Conservation (phyloP, 2,113 vertebrate species). For the Lethenteron camtschaticum region DNA sequence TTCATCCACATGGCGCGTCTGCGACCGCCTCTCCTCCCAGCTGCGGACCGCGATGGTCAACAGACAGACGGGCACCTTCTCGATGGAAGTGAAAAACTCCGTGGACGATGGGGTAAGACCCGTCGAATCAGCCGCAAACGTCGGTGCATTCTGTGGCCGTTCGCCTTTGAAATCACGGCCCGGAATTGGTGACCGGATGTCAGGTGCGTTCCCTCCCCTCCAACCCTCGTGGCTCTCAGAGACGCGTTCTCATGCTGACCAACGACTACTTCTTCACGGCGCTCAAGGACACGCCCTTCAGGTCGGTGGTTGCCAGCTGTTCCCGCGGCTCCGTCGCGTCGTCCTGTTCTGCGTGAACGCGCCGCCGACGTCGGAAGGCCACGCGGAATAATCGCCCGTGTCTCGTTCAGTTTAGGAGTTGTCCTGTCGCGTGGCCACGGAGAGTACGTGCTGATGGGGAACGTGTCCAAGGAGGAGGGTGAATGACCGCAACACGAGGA, state of each 20-base stretch:
- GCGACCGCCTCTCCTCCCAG: constrained; percentile 17
- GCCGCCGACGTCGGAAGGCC: too few species aligned
- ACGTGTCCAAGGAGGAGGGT: constrained; percentile 81
- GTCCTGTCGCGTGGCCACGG: constrained; percentile 56
- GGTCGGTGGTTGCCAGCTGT: constrained; percentile 24
- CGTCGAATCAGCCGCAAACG: too few species aligned
- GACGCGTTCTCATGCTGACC: constrained; percentile 60
- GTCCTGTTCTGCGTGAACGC: neutral
- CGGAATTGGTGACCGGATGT: too few species aligned
- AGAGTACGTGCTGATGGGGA: constrained; percentile 54
- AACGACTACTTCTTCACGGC: constrained; percentile 79
- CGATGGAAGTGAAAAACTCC: constrained; percentile 54
- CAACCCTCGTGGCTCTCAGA: constrained; percentile 23
- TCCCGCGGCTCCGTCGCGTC: neutral
- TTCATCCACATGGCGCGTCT: too few species aligned
- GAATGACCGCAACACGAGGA: constrained; percentile 9
- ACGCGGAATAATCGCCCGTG: too few species aligned
- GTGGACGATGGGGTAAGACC: constrained; percentile 71
- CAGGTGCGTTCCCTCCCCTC: too few species aligned
- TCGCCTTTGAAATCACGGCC: too few species aligned
- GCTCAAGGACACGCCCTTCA: constrained; percentile 80
- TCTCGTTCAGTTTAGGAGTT: constrained; percentile 39
- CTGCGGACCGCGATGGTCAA: constrained; percentile 83
- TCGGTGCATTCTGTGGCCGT: too few species aligned
- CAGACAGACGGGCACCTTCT: constrained; percentile 50